Evolutionary conservation across 2,797 vertebrate genomes (phyloP).

Genomic region (Sternotherus odoratus): DNA sequence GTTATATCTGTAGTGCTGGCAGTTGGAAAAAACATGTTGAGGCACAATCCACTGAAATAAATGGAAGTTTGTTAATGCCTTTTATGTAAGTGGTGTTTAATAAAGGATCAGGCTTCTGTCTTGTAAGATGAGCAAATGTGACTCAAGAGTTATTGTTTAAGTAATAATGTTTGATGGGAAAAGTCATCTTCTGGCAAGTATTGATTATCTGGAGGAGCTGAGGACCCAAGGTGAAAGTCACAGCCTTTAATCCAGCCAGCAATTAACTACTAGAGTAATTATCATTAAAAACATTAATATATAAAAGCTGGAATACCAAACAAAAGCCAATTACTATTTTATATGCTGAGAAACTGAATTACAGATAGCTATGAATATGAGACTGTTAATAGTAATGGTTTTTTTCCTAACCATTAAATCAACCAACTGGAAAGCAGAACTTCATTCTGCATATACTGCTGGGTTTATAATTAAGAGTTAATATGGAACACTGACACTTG

Average conservation of each 20-base stretch:
- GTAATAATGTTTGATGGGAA: not conserved
- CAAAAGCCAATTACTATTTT: not conserved
- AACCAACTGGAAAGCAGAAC: conserved; percentile 10
- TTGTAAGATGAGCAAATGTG: not conserved
- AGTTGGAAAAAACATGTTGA: not conserved
- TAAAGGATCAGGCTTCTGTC: not conserved
- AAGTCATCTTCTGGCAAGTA: not conserved
- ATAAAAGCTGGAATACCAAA: not conserved
- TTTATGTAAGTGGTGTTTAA: not conserved
- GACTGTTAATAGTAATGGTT: not conserved
- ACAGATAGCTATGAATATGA: conserved; percentile 2
- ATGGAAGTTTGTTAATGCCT: not conserved
- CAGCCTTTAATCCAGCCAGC: not conserved
- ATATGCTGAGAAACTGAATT: not conserved
- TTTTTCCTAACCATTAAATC: conserved; percentile 13
- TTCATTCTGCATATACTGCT: conserved; percentile 15
- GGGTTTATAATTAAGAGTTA: conserved; percentile 56
- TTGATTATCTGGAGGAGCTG: not conserved
- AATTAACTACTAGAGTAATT: not conserved
- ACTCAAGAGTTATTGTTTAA: not conserved
- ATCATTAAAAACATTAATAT: not conserved
- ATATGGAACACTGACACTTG: conserved; percentile 26
- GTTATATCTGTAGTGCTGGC: not conserved
- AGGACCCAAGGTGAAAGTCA: not conserved
- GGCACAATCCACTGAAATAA: not conserved